phyloP scores from a whole-genome alignment of 2,113 vertebrate genomes.

The cattle (Bos taurus) region DNA sequence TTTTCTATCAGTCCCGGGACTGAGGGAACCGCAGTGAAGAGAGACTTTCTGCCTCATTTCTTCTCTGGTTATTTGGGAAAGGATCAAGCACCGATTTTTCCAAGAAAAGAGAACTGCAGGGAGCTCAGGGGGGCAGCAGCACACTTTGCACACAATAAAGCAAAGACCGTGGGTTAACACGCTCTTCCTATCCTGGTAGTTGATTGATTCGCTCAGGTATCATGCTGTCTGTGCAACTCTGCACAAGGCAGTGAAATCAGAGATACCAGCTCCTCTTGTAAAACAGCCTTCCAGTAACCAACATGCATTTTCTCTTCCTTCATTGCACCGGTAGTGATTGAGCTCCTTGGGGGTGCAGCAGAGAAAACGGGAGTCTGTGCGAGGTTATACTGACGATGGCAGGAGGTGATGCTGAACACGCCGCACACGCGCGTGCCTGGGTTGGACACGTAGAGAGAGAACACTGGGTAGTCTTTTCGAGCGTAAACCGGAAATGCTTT shows the following conservation, averaged over 20 bases:
- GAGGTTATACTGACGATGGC: slow-evolving; percentile 41
- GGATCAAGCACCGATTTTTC: slow-evolving; percentile 77
- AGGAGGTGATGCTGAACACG: slow-evolving; percentile 51
- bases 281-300: slow-evolving; percentile 69
- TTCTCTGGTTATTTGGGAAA: slow-evolving; percentile 74
- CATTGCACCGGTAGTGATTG: slow-evolving; percentile 32
- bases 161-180: slow-evolving; percentile 72
- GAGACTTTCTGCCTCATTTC: slow-evolving; percentile 73
- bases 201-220: slow-evolving; percentile 86
- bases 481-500: slow-evolving; percentile 65
- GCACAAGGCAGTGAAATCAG: slow-evolving; percentile 68
- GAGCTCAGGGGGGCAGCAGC: slow-evolving; percentile 79
- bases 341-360: slow-evolving; percentile 69
- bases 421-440: slow-evolving; percentile 40
- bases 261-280: slow-evolving; percentile 75
- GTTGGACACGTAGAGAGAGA: slow-evolving; percentile 35
- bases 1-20: slow-evolving; percentile 90
- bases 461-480: slow-evolving; percentile 22
- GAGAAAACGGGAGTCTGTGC: slow-evolving; percentile 59
- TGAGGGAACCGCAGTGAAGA: slow-evolving; percentile 73
- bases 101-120: slow-evolving; percentile 71
- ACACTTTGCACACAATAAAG: slow-evolving; percentile 83
- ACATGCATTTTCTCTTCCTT: slow-evolving; percentile 51
- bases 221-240: slow-evolving; percentile 74
- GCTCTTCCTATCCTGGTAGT: slow-evolving; percentile 74